Conservation (phyloP, 2,797 vertebrate genomes). For the Atherinosoma microstoma region DNA sequence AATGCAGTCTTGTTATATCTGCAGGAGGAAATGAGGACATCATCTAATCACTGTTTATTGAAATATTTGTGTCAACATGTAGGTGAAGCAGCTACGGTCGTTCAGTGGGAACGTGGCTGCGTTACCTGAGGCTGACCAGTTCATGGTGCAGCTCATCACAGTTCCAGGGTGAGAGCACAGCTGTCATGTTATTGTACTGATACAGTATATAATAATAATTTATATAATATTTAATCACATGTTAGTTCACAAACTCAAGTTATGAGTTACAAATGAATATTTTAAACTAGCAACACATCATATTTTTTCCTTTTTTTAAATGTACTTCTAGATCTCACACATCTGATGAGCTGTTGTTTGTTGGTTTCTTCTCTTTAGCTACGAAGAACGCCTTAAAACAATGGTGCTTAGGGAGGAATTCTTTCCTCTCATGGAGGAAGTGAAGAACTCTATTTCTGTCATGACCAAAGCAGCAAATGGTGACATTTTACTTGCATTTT, state of each 20-base stretch:
- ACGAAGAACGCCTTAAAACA: constrained; percentile 79
- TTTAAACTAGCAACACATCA: neutral
- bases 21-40: neutral
- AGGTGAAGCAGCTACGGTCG: constrained; percentile 81
- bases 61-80: neutral
- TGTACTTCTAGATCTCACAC: neutral
- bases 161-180: constrained; percentile 78
- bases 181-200: neutral
- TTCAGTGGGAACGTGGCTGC: constrained; percentile 77
- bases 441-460: constrained; percentile 78
- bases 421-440: constrained; percentile 82
- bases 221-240: neutral
- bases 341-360: neutral
- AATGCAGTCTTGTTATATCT: neutral
- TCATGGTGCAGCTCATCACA: constrained; percentile 85
- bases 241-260: neutral
- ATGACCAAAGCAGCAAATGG: constrained; percentile 85
- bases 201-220: neutral
- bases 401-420: constrained; percentile 88
- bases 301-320: too few species aligned
- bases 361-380: constrained; percentile 70
- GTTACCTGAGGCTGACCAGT: constrained; percentile 84
- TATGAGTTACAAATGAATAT: neutral
- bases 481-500: constrained; percentile 43
- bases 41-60: neutral